Evolutionary conservation across 2,888 invertebrate genomes (phyloP), one percentile per base, ranked within the genome.

Genomic region (Xestoiulus laeticollis): DNA sequence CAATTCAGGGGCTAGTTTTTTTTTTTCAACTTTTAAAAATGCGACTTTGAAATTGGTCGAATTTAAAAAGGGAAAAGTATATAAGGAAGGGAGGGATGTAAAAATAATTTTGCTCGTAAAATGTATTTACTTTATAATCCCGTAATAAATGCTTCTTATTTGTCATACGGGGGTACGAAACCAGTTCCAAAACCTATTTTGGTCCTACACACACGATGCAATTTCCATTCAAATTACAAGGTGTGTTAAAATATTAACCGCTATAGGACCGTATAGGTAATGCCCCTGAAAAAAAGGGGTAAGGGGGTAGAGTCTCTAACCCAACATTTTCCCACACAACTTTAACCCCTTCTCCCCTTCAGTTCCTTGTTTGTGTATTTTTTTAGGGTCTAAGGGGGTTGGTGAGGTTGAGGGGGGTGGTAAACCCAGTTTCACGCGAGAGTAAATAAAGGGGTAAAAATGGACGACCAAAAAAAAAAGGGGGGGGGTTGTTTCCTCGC

Each of bases 171-270:
- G 48, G 48, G 48, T 16, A 48, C 14, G 14, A 16, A 48, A 48
- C 48, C 48, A 12, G 5, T 48, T 48, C 8, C 53, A 43, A 43
- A 5, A 6, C 48, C 48, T 16, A 48, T 48, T 48, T 16, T 6
- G 3, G 3, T 48, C 12, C 48, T 48, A 12, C 43, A 48, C 3
- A 6, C 48, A 16, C 48, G n/a, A n/a, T n/a, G n/a, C 16, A 1
- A 53, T 53, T 53, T 53, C n/a, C 53, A 53, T 53, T 16, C 53
- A 53, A 53, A 53, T 53, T 53, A 53, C 53, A n/a, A 53, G 53
- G 53, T 53, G 53, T n/a, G 53, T 53, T 53, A 53, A 53, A 53
- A 53, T 53, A 53, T n/a, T 53, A 53, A 53, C 48, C 48, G 48
- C 48, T 48, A n/a, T n/a, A 12, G 48, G 12, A 43, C 5, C 43